phyloP scores from a whole-genome alignment of 2,888 invertebrate species.

The Zygaena filipendulae region DNA sequence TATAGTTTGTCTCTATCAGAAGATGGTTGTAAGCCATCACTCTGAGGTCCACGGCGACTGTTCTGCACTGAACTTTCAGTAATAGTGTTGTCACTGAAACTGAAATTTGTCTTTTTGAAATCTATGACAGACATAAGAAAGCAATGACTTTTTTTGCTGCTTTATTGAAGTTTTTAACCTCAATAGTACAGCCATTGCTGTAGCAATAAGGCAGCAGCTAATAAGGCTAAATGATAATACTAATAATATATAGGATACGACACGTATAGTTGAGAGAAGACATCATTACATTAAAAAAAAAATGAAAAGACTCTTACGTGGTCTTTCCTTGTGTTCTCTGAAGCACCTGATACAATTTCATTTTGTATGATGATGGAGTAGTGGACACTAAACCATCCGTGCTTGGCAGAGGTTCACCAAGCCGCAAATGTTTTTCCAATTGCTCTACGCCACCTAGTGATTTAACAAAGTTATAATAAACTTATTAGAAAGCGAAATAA shows the following conservation, averaged over 20 bases:
- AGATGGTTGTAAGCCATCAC: constrained; percentile 53
- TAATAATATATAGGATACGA: too few species aligned
- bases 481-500: too few species aligned
- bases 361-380: constrained; percentile 76
- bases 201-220: too few species aligned
- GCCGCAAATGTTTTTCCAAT: constrained; percentile 79
- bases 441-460: constrained; percentile 83
- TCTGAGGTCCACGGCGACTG: constrained; percentile 65
- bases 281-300: too few species aligned
- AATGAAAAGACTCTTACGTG: constrained; percentile 28
- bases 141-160: too few species aligned
- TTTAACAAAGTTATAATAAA: too few species aligned
- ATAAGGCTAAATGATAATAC: too few species aligned
- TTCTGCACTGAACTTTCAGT: constrained; percentile 27
- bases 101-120: too few species aligned
- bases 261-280: too few species aligned
- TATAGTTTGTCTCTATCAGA: constrained; percentile 34
- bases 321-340: constrained; percentile 47
- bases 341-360: constrained; percentile 81
- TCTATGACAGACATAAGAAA: too few species aligned
- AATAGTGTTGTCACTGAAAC: constrained; percentile 28
- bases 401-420: constrained; percentile 46
- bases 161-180: too few species aligned
- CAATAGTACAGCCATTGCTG: too few species aligned
- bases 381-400: constrained; percentile 41